Evolutionary conservation across 2,113 vertebrate species (phyloP).

Genomic region (Shinisaurus crocodilurus): DNA sequence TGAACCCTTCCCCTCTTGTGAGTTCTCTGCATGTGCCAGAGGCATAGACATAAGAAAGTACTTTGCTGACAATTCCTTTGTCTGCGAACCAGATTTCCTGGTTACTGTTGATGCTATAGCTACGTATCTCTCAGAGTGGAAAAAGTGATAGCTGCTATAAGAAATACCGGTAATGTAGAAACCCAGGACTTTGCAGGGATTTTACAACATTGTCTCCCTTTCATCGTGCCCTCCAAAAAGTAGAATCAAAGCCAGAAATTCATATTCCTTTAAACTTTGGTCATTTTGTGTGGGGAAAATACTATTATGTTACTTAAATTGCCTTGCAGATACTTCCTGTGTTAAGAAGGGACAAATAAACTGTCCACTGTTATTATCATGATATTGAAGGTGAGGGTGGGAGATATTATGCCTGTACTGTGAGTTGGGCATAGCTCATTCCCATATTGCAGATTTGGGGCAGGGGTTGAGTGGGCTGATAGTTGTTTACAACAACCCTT

Average conservation of each 20-base stretch:
- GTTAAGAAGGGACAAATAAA: background rate
- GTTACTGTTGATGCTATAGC: background rate
- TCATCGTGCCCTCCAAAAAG: background rate
- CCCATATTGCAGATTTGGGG: background rate
- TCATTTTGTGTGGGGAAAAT: background rate
- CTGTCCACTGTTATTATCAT: background rate
- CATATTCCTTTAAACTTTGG: background rate
- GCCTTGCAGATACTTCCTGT: background rate
- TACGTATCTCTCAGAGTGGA: background rate
- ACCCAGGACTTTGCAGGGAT: background rate
- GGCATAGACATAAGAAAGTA: background rate
- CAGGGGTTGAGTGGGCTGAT: background rate
- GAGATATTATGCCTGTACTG: background rate
- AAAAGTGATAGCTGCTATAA: background rate
- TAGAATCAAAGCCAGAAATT: background rate
- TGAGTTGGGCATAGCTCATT: background rate
- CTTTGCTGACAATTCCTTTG: background rate
- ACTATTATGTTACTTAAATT: background rate
- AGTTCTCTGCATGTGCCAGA: background rate
- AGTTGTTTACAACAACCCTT: background rate
- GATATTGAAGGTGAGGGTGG: background rate
- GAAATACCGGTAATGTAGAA: conserved; percentile 8
- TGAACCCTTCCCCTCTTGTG: background rate
- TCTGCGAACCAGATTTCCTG: background rate
- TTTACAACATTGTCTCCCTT: background rate